phyloP scores from a whole-genome alignment of 2,113 vertebrate species.

The Rhea pennata region DNA sequence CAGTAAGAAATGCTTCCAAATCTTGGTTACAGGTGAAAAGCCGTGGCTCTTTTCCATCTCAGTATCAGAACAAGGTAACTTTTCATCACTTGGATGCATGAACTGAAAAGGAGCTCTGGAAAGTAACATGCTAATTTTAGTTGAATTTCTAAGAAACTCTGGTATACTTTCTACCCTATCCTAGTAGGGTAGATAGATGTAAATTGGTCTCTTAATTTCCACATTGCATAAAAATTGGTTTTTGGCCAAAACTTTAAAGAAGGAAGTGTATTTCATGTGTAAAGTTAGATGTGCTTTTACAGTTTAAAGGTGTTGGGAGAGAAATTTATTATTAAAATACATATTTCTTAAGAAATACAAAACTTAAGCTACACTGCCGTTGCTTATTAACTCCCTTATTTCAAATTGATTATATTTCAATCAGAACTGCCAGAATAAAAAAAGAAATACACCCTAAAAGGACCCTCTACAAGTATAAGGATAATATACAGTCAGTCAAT shows the following conservation, averaged over 20 bases:
- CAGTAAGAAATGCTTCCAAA: not conserved
- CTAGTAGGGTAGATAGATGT: not conserved
- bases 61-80: not conserved
- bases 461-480: too few species aligned
- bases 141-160: not conserved
- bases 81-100: not conserved
- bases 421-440: not conserved
- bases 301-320: not conserved
- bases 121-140: not conserved
- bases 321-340: not conserved
- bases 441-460: not conserved
- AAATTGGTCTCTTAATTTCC: not conserved
- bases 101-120: not conserved
- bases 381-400: not conserved
- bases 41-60: not conserved
- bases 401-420: not conserved
- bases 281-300: not conserved
- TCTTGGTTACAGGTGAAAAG: not conserved
- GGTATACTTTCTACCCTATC: not conserved
- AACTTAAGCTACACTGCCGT: too few species aligned
- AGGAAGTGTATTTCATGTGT: not conserved
- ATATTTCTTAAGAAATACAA: too few species aligned
- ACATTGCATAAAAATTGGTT: not conserved
- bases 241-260: not conserved
- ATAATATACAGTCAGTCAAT: not conserved